Percentiles rank a stretch among this genome's conserved stretches.
Evolutionary conservation across 2,113 vertebrate species (phyloP).

Genomic region (Dascyllus trimaculatus): DNA sequence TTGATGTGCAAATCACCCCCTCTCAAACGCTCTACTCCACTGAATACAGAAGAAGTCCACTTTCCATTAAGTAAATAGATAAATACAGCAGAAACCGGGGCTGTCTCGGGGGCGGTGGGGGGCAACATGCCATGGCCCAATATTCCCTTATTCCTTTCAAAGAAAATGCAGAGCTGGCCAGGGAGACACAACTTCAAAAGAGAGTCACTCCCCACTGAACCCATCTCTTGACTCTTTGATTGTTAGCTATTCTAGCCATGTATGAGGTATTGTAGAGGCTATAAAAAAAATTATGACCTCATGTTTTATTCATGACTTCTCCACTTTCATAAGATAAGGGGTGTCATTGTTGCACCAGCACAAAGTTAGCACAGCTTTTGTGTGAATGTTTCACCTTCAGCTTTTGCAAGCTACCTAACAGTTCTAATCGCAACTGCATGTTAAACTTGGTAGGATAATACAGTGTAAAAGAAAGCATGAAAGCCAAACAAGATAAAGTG

Average conservation of each 20-base stretch:
- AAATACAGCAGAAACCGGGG: constrained; percentile 52
- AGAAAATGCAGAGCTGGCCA: constrained; percentile 56
- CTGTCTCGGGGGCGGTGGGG: constrained; percentile 36
- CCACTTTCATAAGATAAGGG: constrained; percentile 77
- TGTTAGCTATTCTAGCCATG: constrained; percentile 80
- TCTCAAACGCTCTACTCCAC: constrained; percentile 22
- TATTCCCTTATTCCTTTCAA: constrained; percentile 68
- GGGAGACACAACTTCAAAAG: constrained; percentile 75
- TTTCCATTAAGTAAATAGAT: constrained; percentile 69
- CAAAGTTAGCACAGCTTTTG: constrained; percentile 54
- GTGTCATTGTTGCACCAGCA: constrained; percentile 68
- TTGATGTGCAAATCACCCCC: constrained; percentile 71
- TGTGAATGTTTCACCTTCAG: constrained; percentile 71
- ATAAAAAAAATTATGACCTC: constrained; percentile 66
- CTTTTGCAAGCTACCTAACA: constrained; percentile 22
- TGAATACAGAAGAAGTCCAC: constrained; percentile 45
- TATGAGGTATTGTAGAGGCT: constrained; percentile 65
- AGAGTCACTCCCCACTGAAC: constrained; percentile 63
- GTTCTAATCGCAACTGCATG: constrained; percentile 22
- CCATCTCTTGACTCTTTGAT: constrained; percentile 70
- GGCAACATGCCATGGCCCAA: constrained; percentile 54
- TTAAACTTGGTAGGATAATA: constrained; percentile 5
- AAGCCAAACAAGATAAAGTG: not conserved
- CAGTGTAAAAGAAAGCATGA: not conserved
- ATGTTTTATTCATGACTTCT: constrained; percentile 82